Evolutionary conservation across 2,113 vertebrate species (phyloP), one percentile per base, ranked within the genome.

Genomic region (Silurus asotus): DNA sequence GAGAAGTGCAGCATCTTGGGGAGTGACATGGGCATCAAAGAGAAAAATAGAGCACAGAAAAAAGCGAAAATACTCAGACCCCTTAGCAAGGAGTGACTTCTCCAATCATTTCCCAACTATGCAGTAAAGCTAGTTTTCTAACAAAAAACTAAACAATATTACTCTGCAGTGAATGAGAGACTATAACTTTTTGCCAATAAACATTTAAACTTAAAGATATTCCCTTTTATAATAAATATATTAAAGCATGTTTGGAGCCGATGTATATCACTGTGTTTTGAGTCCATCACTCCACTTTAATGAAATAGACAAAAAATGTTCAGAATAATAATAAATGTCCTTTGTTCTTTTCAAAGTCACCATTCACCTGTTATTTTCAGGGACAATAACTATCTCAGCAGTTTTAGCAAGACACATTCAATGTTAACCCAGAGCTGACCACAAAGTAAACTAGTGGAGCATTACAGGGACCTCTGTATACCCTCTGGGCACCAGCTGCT

Each of bases 401-500:
- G 64, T 89, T 91, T 91, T 88, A 75, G 48, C 67, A 78, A 48
- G 76, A 59, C 77, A 5, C 59, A 55, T 89, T 91, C 86, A 91
- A 72, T 83, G 76, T 88, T 88, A 88, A 55, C 83, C 48, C 83
- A 91, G 72, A 81, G 62, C 80, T 74, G 76, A 84, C 51, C 67
- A 89, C 88, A 89, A 90, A 87, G 87, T 85, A 89, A 87, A 85
- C 79, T 78, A 86, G 84, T 87, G 88, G 81, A 88, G 83, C 87
- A 80, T 90, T 77, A 56, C 77, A 53, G 72, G 72, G 82, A 90
- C 88, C 93, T 91, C 91, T 89, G 91, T 90, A 92, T 87, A 85
- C 84, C 92, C 90, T 89, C 85, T 91, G 87, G 84, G 55, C 88
- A 86, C 81, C 92, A 91, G 90, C 88, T 90, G 90, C 92, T 94